Evolutionary conservation across 2,888 invertebrate genomes (phyloP), one percentile per base, ranked within the genome.

Genomic region (Drosophila nigritarsus): DNA sequence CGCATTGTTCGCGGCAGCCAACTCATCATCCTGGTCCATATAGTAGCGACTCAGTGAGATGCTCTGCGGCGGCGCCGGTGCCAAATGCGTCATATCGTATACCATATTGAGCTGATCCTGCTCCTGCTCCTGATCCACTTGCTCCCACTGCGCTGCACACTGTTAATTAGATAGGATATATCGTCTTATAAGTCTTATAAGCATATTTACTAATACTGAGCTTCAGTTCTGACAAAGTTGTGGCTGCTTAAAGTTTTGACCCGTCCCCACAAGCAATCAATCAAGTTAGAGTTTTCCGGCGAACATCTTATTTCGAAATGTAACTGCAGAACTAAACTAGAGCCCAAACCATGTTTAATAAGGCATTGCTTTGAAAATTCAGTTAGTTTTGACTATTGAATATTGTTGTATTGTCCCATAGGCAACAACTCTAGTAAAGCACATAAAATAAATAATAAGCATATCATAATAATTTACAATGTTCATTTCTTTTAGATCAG

Each of bases 61-160:
- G 83, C 92, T 93, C 56, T 92, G 91, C 53, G 91, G 87, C 24
- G 92, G 91, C 53, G 77, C 79, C 55, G 90, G 91, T 51, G 91
- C 91, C 87, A 92, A 77, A 59, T 93, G 93, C 27, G 92, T 92
- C 88, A 93, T 93, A 65, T 93, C 93, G 70, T 93, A 93, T 40
- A 93, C 93, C 93, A 93, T 93, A 40, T 54, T 71, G 62, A 24
- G 60, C 65, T 65, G 48, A 51, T 59, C 15, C 75, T 68, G 51
- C 3, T 55, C 15, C 75, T 68, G 51, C 3, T 29, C 51, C 38
- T 38, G 53, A 30, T 34, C 53, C 45, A 30, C 56, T 56, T 68
- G 40, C n/a, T 62, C 30, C 51, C 18, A 30, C 32, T 34, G 32
- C 24, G 18, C 48, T 36, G 56, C 15, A 20, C 45, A 48, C 66